Evolutionary conservation across 2,113 vertebrate species (phyloP), one percentile per base, ranked within the genome.

Genomic region (Solea senegalensis): DNA sequence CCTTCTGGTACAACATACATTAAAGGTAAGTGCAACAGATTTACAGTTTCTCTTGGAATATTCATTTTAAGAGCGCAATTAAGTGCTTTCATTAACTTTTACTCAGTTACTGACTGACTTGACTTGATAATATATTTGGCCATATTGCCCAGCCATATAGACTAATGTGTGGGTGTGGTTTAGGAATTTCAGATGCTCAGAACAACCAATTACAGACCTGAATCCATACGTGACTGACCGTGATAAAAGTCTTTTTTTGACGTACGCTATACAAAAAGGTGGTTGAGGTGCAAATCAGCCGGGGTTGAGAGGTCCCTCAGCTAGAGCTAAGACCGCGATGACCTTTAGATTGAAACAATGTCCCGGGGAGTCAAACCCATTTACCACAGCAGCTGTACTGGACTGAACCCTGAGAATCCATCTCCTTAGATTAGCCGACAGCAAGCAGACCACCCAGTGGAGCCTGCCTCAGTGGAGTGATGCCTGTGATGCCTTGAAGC

Each of bases 281-380:
- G 56, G 73, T 14, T 61, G 58, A 77, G 60, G 56, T 80, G 65
- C 69, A 74, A 88, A 86, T 83, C 68, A 57, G 71, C 39, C 63
- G 8, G 77, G 57, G 76, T 66, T 59, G 63, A 81, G 65, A 79
- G 73, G 72, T 68, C 65, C 62, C 62, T 69, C 10, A 13, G 73
- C 69, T 65, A 15, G 28, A 77, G 74, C 78, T 58, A 16, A 75
- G 76, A 83, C 84, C 72, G 41, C 41, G 59, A 70, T 81, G 86
- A 88, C 86, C 84, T 89, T 86, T 89, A 83, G 84, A 88, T 82
- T 87, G 77, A 80, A 86, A 85, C 78, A 70, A 85, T 79, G 85
- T 85, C 82, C 81, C 56, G 53, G 81, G 87, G 84, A 88, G 84
- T 82, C 66, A 65, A 81, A 83, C 14, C 79, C 78, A 86, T 88